These are phyloP conservation scores for Agriopis aurantiaria DNA, from an alignment of 2,888 invertebrate species.

Conservation along the genomic window DNA sequence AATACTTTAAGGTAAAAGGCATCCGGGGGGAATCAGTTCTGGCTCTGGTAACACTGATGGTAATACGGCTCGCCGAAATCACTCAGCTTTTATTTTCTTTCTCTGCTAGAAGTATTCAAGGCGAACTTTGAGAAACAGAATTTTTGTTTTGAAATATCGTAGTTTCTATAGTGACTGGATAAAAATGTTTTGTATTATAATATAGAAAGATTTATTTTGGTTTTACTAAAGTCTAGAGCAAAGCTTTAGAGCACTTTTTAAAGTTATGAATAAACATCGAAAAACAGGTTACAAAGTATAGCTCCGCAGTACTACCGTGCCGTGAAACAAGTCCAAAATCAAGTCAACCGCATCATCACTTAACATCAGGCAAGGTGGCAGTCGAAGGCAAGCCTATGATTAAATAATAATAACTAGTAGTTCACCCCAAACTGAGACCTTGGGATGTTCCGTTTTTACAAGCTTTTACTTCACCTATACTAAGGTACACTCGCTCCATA, in stretches of 20 bases:
- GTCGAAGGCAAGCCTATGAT: too few relatives aligned
- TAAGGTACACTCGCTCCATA: too few relatives aligned
- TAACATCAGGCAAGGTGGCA: too few relatives aligned
- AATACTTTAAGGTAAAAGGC: conserved; percentile 39
- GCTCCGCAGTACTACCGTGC: too few relatives aligned
- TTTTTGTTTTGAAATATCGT: background rate
- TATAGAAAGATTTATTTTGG: background rate
- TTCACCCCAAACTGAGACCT: too few relatives aligned
- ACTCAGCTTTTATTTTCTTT: conserved; percentile 17
- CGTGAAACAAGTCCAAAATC: background rate
- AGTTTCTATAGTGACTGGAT: background rate
- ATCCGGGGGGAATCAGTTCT: conserved; percentile 18
- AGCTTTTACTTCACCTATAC: too few relatives aligned
- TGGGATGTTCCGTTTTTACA: too few relatives aligned
- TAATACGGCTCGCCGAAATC: conserved; percentile 32
- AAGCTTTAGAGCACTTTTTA: too few relatives aligned
- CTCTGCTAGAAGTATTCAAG: background rate
- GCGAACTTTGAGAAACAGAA: background rate
- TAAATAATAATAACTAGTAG: too few relatives aligned
- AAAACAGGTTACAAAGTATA: too few relatives aligned
- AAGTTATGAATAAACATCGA: too few relatives aligned
- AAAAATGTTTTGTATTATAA: background rate
- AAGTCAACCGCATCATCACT: too few relatives aligned
- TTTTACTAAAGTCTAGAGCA: background rate
- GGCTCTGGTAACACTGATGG: conserved; percentile 23